Evolutionary conservation across 2,113 vertebrate species (phyloP).

Genomic region (Xenopus laevis): DNA sequence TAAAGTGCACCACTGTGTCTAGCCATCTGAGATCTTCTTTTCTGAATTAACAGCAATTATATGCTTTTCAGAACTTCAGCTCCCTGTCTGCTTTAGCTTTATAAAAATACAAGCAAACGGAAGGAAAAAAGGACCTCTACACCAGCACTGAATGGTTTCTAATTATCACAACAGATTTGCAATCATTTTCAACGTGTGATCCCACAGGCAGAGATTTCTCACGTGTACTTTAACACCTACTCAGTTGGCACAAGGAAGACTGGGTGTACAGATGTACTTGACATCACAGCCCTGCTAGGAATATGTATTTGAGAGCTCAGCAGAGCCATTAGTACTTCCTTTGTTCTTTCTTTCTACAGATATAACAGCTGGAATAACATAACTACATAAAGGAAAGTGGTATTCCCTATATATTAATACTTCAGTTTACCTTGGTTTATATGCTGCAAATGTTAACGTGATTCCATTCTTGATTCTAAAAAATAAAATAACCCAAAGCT

Average conservation of each 20-base stretch:
- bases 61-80: slow-evolving; percentile 2
- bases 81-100: slow-evolving; percentile 18
- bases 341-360: neutral
- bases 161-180: slow-evolving; percentile 41
- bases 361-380: slow-evolving; percentile 2
- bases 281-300: slow-evolving; percentile 10
- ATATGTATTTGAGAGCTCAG: slow-evolving; percentile 5
- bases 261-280: slow-evolving; percentile 13
- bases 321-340: neutral
- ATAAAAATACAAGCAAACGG: slow-evolving; percentile 15
- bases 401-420: neutral
- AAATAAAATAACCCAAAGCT: no score
- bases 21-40: neutral
- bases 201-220: slow-evolving; percentile 24
- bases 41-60: slow-evolving; percentile 25
- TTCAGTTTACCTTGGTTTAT: neutral
- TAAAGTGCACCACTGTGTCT: neutral
- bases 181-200: slow-evolving; percentile 31
- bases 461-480: no score
- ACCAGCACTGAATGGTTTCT: slow-evolving; percentile 19
- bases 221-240: slow-evolving; percentile 30
- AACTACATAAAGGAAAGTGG: neutral
- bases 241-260: slow-evolving; percentile 16
- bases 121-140: slow-evolving; percentile 16
- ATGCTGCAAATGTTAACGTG: no score